These are phyloP conservation scores for Drosophila macrospina DNA, from an alignment of 2,888 invertebrate species.

Conservation along the genomic window DNA sequence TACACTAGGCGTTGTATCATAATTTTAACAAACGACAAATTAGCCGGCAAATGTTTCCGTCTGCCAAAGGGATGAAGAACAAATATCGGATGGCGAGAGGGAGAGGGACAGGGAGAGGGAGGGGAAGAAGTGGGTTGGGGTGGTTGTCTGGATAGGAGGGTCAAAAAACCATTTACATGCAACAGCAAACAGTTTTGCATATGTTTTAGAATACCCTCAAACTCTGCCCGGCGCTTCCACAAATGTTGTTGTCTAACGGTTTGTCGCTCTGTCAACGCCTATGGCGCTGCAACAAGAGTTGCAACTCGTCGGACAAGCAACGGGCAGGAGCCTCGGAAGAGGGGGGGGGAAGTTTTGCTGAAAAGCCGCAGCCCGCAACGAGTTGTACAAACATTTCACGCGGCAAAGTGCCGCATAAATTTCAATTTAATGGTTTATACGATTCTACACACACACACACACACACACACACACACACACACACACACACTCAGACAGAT, in stretches of 20 bases:
- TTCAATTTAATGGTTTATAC: slow-evolving; percentile 76
- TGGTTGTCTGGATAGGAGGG: background rate
- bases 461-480: slow-evolving; percentile 16
- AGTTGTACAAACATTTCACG: slow-evolving; percentile 80
- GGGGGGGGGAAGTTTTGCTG: slow-evolving; percentile 22
- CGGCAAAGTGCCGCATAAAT: slow-evolving; percentile 80
- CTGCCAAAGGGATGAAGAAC: background rate
- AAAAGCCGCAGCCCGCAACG: slow-evolving; percentile 79
- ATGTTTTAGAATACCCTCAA: slow-evolving; percentile 62
- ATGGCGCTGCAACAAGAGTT: slow-evolving; percentile 43
- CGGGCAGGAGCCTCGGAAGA: background rate
- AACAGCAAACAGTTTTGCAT: slow-evolving; percentile 77
- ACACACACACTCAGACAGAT: slow-evolving; percentile 12
- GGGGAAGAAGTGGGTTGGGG: no score
- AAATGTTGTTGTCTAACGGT: slow-evolving; percentile 73
- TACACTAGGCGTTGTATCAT: slow-evolving; percentile 65
- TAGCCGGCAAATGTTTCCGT: slow-evolving; percentile 67
- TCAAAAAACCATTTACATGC: slow-evolving; percentile 74
- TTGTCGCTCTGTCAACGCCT: slow-evolving; percentile 80
- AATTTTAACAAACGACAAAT: slow-evolving; percentile 74
- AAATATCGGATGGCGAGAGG: no score
- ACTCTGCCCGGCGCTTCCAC: slow-evolving; percentile 21
- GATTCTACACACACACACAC: slow-evolving; percentile 40
- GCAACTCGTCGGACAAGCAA: slow-evolving; percentile 8
- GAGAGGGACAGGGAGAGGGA: no score